These are phyloP conservation scores for Drosophila affinis DNA, from an alignment of 2,888 invertebrate genomes.

Conservation along the genomic window DNA sequence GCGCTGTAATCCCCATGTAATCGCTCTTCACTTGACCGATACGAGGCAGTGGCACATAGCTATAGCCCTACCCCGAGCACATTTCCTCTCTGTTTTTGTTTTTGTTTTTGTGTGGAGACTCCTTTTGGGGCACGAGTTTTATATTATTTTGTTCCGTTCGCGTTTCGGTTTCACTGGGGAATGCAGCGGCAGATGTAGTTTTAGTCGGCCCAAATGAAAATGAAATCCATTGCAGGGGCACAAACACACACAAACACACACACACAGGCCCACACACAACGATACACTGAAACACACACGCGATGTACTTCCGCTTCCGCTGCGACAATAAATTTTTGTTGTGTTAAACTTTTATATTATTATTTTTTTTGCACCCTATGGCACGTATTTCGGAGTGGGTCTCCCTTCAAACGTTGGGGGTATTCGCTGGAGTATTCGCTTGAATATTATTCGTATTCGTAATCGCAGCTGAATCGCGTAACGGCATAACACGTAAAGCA, in stretches of 20 bases:
- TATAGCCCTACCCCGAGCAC: background rate
- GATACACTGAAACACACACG: slow-evolving; percentile 29
- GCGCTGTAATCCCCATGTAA: slow-evolving; percentile 34
- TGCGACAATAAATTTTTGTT: slow-evolving; percentile 10
- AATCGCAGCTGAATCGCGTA: slow-evolving; percentile 19
- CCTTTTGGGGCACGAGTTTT: background rate
- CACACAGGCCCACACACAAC: slow-evolving; percentile 27
- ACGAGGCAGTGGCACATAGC: background rate
- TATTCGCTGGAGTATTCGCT: background rate
- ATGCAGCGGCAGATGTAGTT: background rate
- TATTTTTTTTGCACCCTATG: slow-evolving; percentile 12
- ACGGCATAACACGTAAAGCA: slow-evolving; percentile 16
- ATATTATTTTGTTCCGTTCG: background rate
- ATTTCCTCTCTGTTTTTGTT: background rate
- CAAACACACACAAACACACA: slow-evolving; percentile 24
- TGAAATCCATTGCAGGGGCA: slow-evolving; percentile 12
- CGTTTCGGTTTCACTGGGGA: background rate
- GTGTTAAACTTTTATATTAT: slow-evolving; percentile 3
- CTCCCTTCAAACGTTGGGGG: background rate
- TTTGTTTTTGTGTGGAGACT: background rate
- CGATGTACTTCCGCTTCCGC: slow-evolving; percentile 34
- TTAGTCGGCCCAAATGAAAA: slow-evolving; percentile 15
- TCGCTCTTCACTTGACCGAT: slow-evolving; percentile 38
- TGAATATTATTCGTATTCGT: background rate
- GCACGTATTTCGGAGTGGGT: slow-evolving; percentile 7